Conservation (phyloP, 2,888 invertebrate genomes). For the Mystacides longicornis region DNA sequence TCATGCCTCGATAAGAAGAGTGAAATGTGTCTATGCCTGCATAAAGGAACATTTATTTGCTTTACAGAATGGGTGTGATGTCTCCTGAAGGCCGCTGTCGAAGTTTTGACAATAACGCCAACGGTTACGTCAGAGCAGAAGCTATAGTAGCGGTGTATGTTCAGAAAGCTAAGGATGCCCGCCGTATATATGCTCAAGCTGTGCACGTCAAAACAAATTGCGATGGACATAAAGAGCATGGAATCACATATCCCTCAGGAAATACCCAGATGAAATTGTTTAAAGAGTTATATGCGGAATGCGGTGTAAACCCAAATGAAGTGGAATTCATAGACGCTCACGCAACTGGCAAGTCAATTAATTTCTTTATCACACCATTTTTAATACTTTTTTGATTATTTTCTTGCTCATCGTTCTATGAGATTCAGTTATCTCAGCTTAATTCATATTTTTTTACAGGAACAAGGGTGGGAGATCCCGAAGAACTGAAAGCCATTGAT, state of each 20-base stretch:
- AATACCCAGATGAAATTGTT: constrained; percentile 55
- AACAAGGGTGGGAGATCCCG: constrained; percentile 82
- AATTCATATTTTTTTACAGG: constrained; percentile 40
- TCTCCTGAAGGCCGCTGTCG: constrained; percentile 83
- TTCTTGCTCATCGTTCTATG: too few species aligned
- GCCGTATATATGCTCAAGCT: constrained; percentile 59
- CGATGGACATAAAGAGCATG: constrained; percentile 68
- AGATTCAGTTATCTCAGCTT: too few species aligned
- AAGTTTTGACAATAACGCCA: constrained; percentile 78
- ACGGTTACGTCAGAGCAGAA: constrained; percentile 81
- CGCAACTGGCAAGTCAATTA: constrained; percentile 58
- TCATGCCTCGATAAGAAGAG: too few species aligned
- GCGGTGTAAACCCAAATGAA: constrained; percentile 58
- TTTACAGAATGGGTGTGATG: constrained; percentile 66
- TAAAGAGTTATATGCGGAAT: constrained; percentile 59
- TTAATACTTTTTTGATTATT: too few species aligned
- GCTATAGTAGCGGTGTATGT: constrained; percentile 62
- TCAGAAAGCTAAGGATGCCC: constrained; percentile 65
- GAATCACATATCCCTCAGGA: constrained; percentile 61
- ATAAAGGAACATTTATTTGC: too few species aligned
- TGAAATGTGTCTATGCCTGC: too few species aligned
- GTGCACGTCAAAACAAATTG: constrained; percentile 75
- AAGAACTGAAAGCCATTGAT: constrained; percentile 78
- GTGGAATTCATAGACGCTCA: constrained; percentile 84
- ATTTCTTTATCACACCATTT: too few species aligned